Conservation (phyloP, 1,140 invertebrate genomes). For the Drosophila mojavensis region DNA sequence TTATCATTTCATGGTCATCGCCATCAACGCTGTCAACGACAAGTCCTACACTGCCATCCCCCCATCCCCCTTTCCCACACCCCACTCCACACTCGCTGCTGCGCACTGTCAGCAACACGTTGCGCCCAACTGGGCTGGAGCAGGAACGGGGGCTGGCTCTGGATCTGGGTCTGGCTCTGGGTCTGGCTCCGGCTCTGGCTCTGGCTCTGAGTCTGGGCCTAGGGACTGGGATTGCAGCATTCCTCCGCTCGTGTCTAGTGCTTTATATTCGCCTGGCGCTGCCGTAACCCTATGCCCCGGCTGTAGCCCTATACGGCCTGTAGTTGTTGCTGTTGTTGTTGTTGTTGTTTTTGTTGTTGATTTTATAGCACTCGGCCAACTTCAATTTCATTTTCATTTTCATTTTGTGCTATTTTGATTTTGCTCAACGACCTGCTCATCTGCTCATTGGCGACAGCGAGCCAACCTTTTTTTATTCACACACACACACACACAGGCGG, state of each 20-base stretch:
- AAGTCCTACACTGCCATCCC: slow-evolving; percentile 1
- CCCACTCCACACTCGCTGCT: neutral
- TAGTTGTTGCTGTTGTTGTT: slow-evolving; percentile 5
- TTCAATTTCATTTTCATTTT: slow-evolving; percentile 47
- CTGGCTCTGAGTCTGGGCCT: neutral
- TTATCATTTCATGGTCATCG: slow-evolving; percentile 40
- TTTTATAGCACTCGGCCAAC: slow-evolving; percentile 46
- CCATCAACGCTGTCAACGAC: slow-evolving; percentile 42
- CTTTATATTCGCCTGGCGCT: slow-evolving; percentile 1
- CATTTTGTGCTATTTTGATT: slow-evolving; percentile 55
- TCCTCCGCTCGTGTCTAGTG: slow-evolving; percentile 13
- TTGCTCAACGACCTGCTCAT: slow-evolving; percentile 43
- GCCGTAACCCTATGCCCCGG: slow-evolving; percentile 28
- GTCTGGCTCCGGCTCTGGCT: no score
- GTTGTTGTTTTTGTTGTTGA: slow-evolving; percentile 33
- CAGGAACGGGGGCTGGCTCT: neutral
- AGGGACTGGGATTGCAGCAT: neutral
- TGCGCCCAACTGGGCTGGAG: slow-evolving; percentile 17
- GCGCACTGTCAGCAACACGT: slow-evolving; percentile 47
- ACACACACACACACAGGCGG: no score
- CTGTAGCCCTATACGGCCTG: slow-evolving; percentile 20
- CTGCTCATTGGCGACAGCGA: slow-evolving; percentile 30
- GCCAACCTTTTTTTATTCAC: slow-evolving; percentile 11
- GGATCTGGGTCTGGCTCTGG: neutral
- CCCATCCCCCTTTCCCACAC: neutral